Evolutionary conservation across 2,113 vertebrate species (phyloP), one percentile per base, ranked within the genome.

Genomic region (Nycticebus coucang): DNA sequence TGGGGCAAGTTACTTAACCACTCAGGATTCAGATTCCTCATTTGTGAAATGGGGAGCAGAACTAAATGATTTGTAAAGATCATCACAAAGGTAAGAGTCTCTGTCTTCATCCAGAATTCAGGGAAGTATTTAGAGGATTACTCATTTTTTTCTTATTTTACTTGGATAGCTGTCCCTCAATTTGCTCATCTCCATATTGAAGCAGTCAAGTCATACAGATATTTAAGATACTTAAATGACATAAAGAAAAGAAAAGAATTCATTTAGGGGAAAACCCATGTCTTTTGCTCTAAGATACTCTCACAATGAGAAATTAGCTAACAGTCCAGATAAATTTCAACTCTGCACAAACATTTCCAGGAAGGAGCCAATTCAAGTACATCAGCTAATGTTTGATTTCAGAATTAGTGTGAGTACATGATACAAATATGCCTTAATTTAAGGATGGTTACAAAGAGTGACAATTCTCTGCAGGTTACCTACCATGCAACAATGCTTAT

Each of bases 1-100:
- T 12, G 77, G 87, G 97, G 94, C 87, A 93, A 82, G 75, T 97
- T 97, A 93, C 91, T 97, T 92, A 95, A 97, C 89, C 91, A 82
- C 50, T 55, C 71, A 78, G 66, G 80, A 88, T 81, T 94, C 79
- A 69, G 83, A 71, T 69, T 95, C 93, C 62, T 97, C 60, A n/a
- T 89, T 89, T 96, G 95, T 93, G 93, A 97, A 97, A 96, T 81
- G 69, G 93, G 35, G 41, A 53, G 69, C 71, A 91, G 92, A 92
- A 87, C 71, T 75, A 94, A 84, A 88, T 82, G 55, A 95, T 95
- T 97, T 95, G 93, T 92, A 59, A 93, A 97, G 93, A 89, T 64
- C 64, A 84, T 95, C 82, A 81, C 74, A 81, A 87, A 90, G 72
- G 50, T 92, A 87, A 74, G 35, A 87, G 64, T 81, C 33, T 68